Conservation (phyloP, 2,113 vertebrate genomes). For the Mystacornis crossleyi region DNA sequence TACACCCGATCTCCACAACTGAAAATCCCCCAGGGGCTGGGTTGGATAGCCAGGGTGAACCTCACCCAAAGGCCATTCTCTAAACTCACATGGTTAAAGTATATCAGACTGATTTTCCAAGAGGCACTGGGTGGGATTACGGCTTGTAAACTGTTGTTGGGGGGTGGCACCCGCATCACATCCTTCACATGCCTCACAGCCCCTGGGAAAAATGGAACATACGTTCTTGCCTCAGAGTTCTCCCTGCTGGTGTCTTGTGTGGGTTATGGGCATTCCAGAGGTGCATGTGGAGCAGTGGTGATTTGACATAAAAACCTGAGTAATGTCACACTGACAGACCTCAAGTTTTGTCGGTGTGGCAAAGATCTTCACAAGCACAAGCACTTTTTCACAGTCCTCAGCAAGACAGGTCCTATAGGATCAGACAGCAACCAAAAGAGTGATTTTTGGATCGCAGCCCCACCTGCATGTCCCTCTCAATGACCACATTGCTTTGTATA, state of each 20-base stretch:
- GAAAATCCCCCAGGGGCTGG: neutral
- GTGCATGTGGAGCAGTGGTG: neutral
- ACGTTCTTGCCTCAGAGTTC: neutral
- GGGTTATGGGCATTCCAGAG: neutral
- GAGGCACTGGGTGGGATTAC: neutral
- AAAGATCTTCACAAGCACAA: neutral
- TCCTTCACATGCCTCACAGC: neutral
- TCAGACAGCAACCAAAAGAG: neutral
- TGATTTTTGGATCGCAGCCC: neutral
- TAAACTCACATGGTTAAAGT: neutral
- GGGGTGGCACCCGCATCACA: neutral
- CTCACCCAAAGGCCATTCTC: neutral
- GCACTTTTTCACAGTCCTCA: neutral
- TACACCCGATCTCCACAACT: neutral
- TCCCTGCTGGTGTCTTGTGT: neutral
- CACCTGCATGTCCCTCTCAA: neutral
- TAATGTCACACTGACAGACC: rapidly evolving
- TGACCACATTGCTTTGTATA: neutral
- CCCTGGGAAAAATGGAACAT: neutral
- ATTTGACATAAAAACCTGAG: neutral
- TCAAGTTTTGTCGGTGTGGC: neutral
- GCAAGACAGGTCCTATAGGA: neutral
- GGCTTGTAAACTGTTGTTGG: neutral
- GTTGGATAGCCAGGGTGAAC: too few species aligned
- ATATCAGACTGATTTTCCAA: neutral